Base-by-base conservation (phyloP, 2,888 invertebrate genomes). In the Cephus spinipes region DNA sequence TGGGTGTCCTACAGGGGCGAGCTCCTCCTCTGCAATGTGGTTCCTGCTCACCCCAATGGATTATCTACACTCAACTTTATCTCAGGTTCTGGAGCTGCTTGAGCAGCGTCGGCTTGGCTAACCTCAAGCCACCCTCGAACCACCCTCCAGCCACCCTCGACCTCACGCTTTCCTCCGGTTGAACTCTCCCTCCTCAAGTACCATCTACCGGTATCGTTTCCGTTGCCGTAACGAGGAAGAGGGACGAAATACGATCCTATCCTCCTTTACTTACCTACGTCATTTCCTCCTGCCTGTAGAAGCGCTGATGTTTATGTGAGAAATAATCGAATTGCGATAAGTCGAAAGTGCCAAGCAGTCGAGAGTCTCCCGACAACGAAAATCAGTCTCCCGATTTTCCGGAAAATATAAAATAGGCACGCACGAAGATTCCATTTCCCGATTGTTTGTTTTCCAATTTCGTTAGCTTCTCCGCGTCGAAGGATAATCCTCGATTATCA, bases 401-500 rank as follows among this genome's bases (percentile, higher is more conserved):
- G 55, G 9, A 55, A 23, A 23, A 9, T 55, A 9, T 1, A 55
- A 55, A 23, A 23, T 9, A 3, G 23, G 23, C 23, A 55, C 23
- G 23, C 55, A 9, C 9, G 23, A 55, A 15, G 23, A 55, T 1
- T 9, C 9, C 6, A 1, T 55, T 55, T 55, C 23, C 9, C 2
- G 9, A 9, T 55, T 55, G 9, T 23, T 23, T 6, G 23, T 55
- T 23, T 23, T 55, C 9, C 55, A 55, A 55, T 55, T 55, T 9
- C 23, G 1, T 23, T 23, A 55, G 23, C 1, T 55, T 23, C 23
- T 55, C 75, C 55, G 79, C 33, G 77, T 73, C 79, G 81, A 82
- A 80, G 80, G 79, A 82, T 81, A 82, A 86, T 84, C 85, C 85
- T 87, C 87, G 85, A 87, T 88, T 86, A 84, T 86, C 86, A 83